A percentile compares a stretch with the other conserved stretches of the same genome.
These are phyloP conservation scores for Ictidomys tridecemlineatus DNA, from an alignment of 2,113 vertebrate genomes.

Conservation along the genomic window DNA sequence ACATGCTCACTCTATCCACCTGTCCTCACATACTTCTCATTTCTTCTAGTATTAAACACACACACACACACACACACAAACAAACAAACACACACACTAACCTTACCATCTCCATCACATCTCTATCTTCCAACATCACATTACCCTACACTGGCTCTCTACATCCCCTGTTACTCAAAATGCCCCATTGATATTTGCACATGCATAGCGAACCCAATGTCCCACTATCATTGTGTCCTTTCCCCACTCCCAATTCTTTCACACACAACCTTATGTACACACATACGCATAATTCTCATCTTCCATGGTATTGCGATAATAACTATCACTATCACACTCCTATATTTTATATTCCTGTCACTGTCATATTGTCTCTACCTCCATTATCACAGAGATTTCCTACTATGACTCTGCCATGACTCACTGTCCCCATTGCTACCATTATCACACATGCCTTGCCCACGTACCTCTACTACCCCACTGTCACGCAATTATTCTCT, in stretches of 20 bases:
- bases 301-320: background rate
- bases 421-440: background rate
- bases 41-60: background rate
- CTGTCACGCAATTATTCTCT: background rate
- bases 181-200: constrained; percentile 27
- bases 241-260: background rate
- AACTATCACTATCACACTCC: background rate
- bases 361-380: constrained; percentile 1
- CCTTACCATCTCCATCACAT: background rate
- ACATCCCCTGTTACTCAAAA: background rate
- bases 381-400: constrained; percentile 41
- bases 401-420: background rate
- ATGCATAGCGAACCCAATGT: background rate
- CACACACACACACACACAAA: background rate
- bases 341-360: constrained; percentile 45
- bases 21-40: background rate
- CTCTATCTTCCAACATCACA: constrained; percentile 25
- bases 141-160: background rate
- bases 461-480: background rate
- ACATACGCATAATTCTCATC: background rate
- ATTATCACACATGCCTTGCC: background rate
- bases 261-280: background rate
- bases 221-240: background rate
- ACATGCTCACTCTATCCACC: background rate
- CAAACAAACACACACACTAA: background rate